Percentiles rank a stretch among this genome's conserved stretches.
Evolutionary conservation across 2,888 invertebrate genomes (phyloP).

Genomic region (Tenthredo livida): DNA sequence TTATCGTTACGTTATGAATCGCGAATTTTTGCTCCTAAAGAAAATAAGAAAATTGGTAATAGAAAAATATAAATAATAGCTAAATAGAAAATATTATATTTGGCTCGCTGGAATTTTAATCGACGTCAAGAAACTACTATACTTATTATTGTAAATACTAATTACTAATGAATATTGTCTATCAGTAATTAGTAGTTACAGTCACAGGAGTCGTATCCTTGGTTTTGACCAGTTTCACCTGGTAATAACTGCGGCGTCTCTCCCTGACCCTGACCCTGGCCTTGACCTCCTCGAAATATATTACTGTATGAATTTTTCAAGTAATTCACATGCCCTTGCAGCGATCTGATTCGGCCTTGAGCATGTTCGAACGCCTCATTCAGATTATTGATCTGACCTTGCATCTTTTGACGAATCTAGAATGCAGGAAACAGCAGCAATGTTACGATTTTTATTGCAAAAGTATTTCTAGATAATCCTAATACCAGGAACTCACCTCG

Average conservation of each 20-base stretch:
- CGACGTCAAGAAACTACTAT: constrained; percentile 44
- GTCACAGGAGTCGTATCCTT: constrained; percentile 73
- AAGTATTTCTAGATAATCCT: neutral
- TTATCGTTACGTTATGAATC: neutral
- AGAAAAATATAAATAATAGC: neutral
- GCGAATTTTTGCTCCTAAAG: neutral
- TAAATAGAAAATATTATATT: neutral
- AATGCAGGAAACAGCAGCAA: constrained; percentile 54
- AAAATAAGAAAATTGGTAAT: neutral
- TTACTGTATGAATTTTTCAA: constrained; percentile 79
- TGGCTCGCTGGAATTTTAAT: constrained; percentile 56
- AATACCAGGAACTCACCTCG: constrained; percentile 76
- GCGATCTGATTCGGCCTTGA: constrained; percentile 82
- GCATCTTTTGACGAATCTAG: constrained; percentile 85
- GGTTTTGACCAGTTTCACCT: constrained; percentile 60
- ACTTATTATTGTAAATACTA: constrained; percentile 1
- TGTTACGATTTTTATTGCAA: neutral
- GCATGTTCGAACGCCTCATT: constrained; percentile 86
- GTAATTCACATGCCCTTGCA: constrained; percentile 84
- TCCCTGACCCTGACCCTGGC: constrained; percentile 64
- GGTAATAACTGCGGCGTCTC: constrained; percentile 62
- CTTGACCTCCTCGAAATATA: constrained; percentile 63
- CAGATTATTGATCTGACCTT: constrained; percentile 83
- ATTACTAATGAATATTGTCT: neutral
- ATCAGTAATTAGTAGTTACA: constrained; percentile 68